These are phyloP conservation scores for Acanthornis magna DNA, from an alignment of 2,797 vertebrate genomes.

Conservation along the genomic window DNA sequence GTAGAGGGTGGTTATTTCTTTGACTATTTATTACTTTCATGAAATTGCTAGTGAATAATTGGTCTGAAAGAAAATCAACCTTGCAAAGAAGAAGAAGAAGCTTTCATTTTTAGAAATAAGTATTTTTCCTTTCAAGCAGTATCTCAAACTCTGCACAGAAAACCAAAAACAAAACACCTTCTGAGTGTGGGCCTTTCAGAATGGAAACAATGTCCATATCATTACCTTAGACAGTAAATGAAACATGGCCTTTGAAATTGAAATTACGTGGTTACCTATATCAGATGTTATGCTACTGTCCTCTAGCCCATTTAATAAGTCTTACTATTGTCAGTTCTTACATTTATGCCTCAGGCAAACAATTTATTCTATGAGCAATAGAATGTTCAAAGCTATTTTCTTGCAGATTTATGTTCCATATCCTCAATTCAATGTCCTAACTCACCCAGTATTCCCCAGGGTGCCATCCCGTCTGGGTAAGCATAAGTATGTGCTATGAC, in stretches of 20 bases:
- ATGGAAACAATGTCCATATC: background rate
- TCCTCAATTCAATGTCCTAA: background rate
- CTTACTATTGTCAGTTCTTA: background rate
- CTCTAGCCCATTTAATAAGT: background rate
- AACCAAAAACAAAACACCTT: background rate
- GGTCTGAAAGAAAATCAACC: background rate
- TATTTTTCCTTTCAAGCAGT: background rate
- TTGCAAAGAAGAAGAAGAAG: background rate
- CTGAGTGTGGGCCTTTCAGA: background rate
- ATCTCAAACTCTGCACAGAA: background rate
- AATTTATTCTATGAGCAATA: background rate
- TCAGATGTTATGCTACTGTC: background rate
- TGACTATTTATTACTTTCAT: background rate
- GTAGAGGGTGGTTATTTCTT: background rate
- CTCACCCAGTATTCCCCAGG: background rate
- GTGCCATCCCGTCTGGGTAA: background rate
- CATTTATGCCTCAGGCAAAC: background rate
- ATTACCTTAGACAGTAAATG: background rate
- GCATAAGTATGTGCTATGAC: background rate
- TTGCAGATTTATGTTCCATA: background rate
- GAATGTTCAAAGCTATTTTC: background rate
- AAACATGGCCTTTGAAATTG: background rate
- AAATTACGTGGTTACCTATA: background rate
- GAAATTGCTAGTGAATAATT: background rate
- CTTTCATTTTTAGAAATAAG: background rate